Evolutionary conservation across 1,140 invertebrate genomes (phyloP), one percentile per base, ranked within the genome.

Genomic region (Oppia nitens): DNA sequence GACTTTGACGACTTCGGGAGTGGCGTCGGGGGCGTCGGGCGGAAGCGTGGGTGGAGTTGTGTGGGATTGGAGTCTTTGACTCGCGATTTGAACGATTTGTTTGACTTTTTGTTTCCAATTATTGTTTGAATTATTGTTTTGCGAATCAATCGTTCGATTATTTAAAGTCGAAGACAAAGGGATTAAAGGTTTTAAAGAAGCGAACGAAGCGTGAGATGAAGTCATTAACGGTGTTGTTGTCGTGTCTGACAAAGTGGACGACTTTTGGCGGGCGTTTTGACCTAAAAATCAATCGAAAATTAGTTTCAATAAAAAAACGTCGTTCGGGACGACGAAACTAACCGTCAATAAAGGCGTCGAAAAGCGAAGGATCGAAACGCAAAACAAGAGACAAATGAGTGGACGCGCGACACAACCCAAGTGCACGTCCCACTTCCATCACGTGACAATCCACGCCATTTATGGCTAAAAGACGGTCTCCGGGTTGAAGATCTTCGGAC

Each of bases 351-450:
- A 57, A 24, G 20, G 47, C 60, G 55, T 55, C 24, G 23, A 62
- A 60, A 2, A 51, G 24, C 24, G 26, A 27, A 23, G 57, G 60
- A 64, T 99, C 98, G 64, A 90, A 95, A 76, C 96, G 96, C n/a
- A 98, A 89, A 45, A 87, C 90, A 64, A 98, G 87, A 69, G 87
- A 91, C 47, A 98, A 76, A 75, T 98, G 94, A 53, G 94, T 98
- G 23, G 91, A 89, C 47, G 87, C 84, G 58, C 83, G 80, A 1
- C 98, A 78, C 55, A 97, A 83, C 71, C 98, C 94, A 63, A 96
- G 76, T 3, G 94, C 93, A 68, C 83, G 81, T 21, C 83, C 80
- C 68, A 91, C 84, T 64, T 81, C 86, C 47, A 97, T 84, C 70
- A 91, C 87, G 67, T 89, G 83, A 72, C 98, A 95, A 65, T 84